Evolutionary conservation across 2,888 invertebrate genomes (phyloP).

Genomic region (Cheilosia variabilis): DNA sequence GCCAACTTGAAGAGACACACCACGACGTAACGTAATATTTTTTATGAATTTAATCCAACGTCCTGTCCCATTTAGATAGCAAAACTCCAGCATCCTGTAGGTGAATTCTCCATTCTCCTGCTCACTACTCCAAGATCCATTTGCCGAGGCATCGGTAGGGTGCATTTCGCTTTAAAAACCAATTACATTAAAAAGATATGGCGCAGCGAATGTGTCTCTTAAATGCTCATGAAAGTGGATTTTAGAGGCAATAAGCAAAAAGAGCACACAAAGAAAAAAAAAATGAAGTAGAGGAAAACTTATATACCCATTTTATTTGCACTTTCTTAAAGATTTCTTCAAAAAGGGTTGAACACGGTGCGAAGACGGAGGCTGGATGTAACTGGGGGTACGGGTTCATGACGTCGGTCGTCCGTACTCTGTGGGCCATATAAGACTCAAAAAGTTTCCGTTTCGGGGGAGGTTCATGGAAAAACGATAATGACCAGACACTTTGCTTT

Average conservation of each 20-base stretch:
- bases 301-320: conserved; percentile 59
- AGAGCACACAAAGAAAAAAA: conserved; percentile 10
- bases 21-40: conserved; percentile 65
- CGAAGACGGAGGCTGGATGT: neutral
- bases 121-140: conserved; percentile 44
- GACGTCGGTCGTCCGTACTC: conserved; percentile 32
- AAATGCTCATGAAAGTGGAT: conserved; percentile 83
- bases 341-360: conserved; percentile 50
- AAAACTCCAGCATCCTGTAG: conserved; percentile 68
- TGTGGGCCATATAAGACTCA: conserved; percentile 61
- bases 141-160: conserved; percentile 54
- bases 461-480: conserved; percentile 74
- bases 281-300: conserved; percentile 22
- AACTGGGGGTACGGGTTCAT: neutral
- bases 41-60: conserved; percentile 74
- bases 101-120: conserved; percentile 46
- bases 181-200: conserved; percentile 75
- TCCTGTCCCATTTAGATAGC: conserved; percentile 72
- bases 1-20: conserved; percentile 59
- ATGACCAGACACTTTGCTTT: conserved; percentile 73
- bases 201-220: conserved; percentile 79
- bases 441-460: conserved; percentile 54
- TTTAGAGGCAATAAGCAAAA: conserved; percentile 77
- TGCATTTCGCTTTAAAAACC: conserved; percentile 72
- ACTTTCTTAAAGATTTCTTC: conserved; percentile 66